These are phyloP conservation scores for Artibeus lituratus DNA, from an alignment of 2,797 vertebrate genomes.

Conservation along the genomic window DNA sequence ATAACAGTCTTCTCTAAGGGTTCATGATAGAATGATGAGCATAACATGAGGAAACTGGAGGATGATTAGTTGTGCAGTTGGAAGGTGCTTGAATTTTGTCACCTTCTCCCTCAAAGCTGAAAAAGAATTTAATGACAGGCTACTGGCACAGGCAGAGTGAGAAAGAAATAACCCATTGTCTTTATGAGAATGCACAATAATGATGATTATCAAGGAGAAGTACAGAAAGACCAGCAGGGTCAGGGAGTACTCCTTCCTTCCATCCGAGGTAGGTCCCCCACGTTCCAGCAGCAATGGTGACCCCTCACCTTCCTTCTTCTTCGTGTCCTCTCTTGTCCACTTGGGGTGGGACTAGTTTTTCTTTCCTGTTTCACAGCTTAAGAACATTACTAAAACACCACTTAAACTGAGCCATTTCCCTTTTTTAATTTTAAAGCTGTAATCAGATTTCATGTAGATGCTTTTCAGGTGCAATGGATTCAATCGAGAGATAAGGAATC, in stretches of 20 bases:
- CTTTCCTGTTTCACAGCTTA: not conserved
- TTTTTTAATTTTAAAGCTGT: not conserved
- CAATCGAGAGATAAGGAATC: not conserved
- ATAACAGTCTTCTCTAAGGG: not conserved
- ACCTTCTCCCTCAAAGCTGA: not conserved
- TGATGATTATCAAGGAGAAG: not conserved
- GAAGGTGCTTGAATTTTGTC: conserved; percentile 4
- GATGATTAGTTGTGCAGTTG: not conserved
- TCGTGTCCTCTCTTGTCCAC: no score
- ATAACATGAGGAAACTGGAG: not conserved
- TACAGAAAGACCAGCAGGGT: not conserved
- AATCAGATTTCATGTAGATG: not conserved
- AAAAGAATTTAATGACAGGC: not conserved
- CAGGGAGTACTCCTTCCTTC: not conserved
- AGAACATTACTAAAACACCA: not conserved
- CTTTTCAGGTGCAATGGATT: not conserved
- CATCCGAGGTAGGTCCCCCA: not conserved
- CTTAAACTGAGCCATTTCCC: not conserved
- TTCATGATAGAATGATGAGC: not conserved
- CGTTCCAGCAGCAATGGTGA: not conserved
- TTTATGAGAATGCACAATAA: not conserved
- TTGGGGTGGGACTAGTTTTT: not conserved
- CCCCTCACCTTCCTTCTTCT: not conserved
- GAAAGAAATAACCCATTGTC: not conserved
- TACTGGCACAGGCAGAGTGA: not conserved